These are phyloP conservation scores for Eristalis arbustorum DNA, from an alignment of 2,888 invertebrate species.

Conservation along the genomic window DNA sequence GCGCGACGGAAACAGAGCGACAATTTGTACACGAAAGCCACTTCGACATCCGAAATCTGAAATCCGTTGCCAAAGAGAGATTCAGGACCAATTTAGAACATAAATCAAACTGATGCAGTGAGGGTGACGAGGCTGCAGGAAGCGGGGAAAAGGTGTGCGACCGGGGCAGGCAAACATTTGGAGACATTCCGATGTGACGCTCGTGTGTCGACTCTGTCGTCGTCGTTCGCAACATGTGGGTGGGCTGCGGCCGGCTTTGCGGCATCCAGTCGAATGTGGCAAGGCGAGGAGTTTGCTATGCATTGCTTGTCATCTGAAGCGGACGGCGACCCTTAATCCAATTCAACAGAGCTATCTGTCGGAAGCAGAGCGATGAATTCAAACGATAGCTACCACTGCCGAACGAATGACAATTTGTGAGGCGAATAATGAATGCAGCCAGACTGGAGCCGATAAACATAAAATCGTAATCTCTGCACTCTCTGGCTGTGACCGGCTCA, in stretches of 20 bases:
- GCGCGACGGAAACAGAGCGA: constrained; percentile 44
- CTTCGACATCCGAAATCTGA: constrained; percentile 11
- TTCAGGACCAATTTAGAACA: constrained; percentile 54
- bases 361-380: constrained; percentile 60
- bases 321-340: constrained; percentile 60
- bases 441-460: not conserved
- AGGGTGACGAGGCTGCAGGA: not conserved
- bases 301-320: constrained; percentile 39
- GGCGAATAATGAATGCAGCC: constrained; percentile 17
- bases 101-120: constrained; percentile 60
- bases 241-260: constrained; percentile 39
- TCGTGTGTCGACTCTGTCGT: constrained; percentile 26
- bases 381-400: constrained; percentile 24
- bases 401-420: constrained; percentile 4
- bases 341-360: constrained; percentile 60
- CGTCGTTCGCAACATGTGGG: constrained; percentile 59
- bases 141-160: constrained; percentile 27
- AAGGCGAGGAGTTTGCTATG: constrained; percentile 50
- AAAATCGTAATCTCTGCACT: not conserved
- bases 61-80: constrained; percentile 46
- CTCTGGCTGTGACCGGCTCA: not conserved
- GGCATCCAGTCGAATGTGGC: constrained; percentile 43
- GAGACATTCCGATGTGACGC: constrained; percentile 44
- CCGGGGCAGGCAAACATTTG: constrained; percentile 43
- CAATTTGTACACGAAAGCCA: constrained; percentile 63